These are phyloP conservation scores for Orussus abietinus DNA, from an alignment of 1,140 invertebrate genomes.

Conservation along the genomic window DNA sequence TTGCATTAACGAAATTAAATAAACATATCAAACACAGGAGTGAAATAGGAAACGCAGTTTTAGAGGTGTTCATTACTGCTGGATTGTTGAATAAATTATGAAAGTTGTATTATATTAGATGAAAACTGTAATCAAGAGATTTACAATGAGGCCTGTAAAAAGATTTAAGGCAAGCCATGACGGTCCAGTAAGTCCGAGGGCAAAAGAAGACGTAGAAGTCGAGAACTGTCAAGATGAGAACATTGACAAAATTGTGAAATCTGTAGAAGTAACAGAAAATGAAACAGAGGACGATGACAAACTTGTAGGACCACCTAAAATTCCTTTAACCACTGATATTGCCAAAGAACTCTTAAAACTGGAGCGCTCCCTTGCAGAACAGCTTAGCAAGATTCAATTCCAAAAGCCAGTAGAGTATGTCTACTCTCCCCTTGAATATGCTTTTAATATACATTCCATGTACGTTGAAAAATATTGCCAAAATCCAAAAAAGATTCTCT, in stretches of 20 bases:
- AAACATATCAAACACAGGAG: too few species aligned
- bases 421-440: conserved; percentile 85
- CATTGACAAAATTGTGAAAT: background rate
- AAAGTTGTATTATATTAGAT: too few species aligned
- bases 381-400: conserved; percentile 42
- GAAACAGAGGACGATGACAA: background rate
- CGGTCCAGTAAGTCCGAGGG: too few species aligned
- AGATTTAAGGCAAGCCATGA: too few species aligned
- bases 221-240: background rate
- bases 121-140: too few species aligned
- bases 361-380: background rate
- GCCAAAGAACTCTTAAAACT: background rate
- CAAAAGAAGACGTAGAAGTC: background rate
- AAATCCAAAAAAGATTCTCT: conserved; percentile 68
- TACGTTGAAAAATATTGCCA: conserved; percentile 68
- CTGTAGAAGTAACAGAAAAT: background rate
- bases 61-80: too few species aligned
- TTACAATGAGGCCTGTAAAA: too few species aligned
- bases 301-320: background rate
- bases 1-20: too few species aligned
- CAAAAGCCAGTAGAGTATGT: conserved; percentile 59
- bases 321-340: too few species aligned
- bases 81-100: too few species aligned
- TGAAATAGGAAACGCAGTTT: too few species aligned
- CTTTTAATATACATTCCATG: conserved; percentile 65